A percentile compares a stretch with the other conserved stretches of the same genome.
phyloP scores from a whole-genome alignment of 2,888 invertebrate species.

The Phaonia tiefii region DNA sequence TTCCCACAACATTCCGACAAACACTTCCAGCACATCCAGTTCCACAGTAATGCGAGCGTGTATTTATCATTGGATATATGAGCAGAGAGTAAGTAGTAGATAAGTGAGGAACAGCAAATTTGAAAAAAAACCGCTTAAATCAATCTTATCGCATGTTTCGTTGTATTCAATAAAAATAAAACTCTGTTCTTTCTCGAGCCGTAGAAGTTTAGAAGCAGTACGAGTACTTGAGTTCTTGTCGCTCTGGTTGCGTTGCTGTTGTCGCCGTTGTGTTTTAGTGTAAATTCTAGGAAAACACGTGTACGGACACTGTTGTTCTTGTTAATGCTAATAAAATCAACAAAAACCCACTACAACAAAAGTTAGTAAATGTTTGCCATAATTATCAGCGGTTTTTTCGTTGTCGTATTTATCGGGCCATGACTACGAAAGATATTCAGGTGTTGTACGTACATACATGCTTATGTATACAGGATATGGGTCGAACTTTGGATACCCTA shows the following conservation, averaged over 20 bases:
- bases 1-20: conserved; percentile 2
- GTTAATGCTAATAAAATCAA: conserved; percentile 22
- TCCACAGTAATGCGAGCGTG: too few relatives aligned
- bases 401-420: conserved; percentile 22
- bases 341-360: conserved; percentile 13
- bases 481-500: not conserved
- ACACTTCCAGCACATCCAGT: not conserved
- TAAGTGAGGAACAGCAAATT: too few relatives aligned
- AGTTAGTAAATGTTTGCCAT: conserved; percentile 23
- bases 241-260: conserved; percentile 3
- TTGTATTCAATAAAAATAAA: conserved; percentile 16
- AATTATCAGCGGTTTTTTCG: conserved; percentile 20
- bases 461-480: not conserved
- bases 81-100: not conserved
- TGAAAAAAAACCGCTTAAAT: conserved; percentile 10
- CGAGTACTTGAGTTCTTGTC: not conserved
- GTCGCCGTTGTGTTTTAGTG: conserved; percentile 14
- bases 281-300: conserved; percentile 31
- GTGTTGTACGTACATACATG: not conserved
- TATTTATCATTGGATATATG: too few relatives aligned
- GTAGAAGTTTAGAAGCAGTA: not conserved
- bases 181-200: not conserved
- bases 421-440: not conserved
- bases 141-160: conserved; percentile 26
- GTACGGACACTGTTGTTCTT: conserved; percentile 11